Percentiles rank a stretch among this genome's conserved stretches.
phyloP scores from a whole-genome alignment of 2,888 invertebrate genomes.

The Ecliptopera silaceata region DNA sequence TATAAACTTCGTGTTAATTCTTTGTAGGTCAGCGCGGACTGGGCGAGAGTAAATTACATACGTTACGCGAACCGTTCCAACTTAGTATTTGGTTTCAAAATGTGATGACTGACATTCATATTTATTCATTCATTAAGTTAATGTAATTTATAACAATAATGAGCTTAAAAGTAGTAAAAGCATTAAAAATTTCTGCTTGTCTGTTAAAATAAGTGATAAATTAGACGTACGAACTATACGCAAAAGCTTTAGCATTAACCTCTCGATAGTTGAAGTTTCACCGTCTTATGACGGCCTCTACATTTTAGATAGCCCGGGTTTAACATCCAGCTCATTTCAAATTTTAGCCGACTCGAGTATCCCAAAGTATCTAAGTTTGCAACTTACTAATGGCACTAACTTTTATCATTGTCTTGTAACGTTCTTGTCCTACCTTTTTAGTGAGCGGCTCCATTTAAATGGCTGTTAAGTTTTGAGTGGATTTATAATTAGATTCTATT shows the following conservation, averaged over 20 bases:
- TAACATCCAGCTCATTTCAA: conserved; percentile 39
- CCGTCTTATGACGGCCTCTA: not conserved
- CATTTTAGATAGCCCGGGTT: not conserved
- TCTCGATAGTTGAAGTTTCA: too few species aligned
- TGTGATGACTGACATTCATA: not conserved
- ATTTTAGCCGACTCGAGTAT: conserved; percentile 36
- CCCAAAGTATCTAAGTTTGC: conserved; percentile 42
- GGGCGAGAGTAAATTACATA: conserved; percentile 36
- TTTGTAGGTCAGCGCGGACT: conserved; percentile 19
- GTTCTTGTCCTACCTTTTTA: conserved; percentile 21
- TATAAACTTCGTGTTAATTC: conserved; percentile 11
- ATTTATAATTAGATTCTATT: conserved; percentile 11
- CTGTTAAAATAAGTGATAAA: too few species aligned
- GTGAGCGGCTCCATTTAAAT: conserved; percentile 13
- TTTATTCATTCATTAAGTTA: too few species aligned
- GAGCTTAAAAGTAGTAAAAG: too few species aligned
- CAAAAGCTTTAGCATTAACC: too few species aligned
- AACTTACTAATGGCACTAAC: conserved; percentile 43
- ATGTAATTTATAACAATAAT: too few species aligned
- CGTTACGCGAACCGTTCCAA: conserved; percentile 27
- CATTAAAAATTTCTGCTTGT: too few species aligned
- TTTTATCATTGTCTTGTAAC: conserved; percentile 41
- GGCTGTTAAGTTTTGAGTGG: conserved; percentile 20
- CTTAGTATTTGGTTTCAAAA: conserved; percentile 15
- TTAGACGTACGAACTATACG: too few species aligned